Percentiles rank a stretch among this genome's conserved stretches.
Conservation (phyloP, 2,888 invertebrate species). For the Heterodera filipjevi region DNA sequence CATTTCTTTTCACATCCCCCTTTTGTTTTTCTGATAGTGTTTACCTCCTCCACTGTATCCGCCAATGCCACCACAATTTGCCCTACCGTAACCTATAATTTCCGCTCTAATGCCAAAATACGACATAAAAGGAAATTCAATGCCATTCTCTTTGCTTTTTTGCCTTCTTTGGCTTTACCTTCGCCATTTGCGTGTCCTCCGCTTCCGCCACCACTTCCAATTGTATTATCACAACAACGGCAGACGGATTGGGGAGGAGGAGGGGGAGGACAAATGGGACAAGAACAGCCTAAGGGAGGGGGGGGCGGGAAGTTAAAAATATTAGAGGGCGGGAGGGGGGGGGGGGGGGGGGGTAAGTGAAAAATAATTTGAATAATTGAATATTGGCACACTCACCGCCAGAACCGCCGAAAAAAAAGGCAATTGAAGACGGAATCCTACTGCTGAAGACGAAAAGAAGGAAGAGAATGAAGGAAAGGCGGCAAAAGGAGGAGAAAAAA, state of each 20-base stretch:
- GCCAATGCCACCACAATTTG: not conserved
- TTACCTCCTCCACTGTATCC: not conserved
- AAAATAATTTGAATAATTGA: not conserved
- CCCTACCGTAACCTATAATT: not conserved
- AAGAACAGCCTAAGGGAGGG: conserved; percentile 2
- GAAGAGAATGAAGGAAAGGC: not conserved
- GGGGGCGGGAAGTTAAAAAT: too few species aligned
- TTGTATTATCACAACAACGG: not conserved
- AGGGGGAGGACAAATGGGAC: conserved; percentile 7
- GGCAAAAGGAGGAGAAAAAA: not conserved
- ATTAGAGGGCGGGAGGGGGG: too few species aligned
- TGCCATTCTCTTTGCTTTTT: too few species aligned
- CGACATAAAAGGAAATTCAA: too few species aligned
- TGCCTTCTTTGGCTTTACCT: not conserved
- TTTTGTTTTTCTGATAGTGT: not conserved
- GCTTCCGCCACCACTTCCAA: not conserved
- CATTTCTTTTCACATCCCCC: not conserved
- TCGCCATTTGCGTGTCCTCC: not conserved
- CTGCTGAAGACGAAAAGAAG: not conserved
- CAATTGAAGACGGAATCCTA: not conserved
- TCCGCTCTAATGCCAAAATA: not conserved
- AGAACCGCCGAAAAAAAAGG: conserved; percentile 17
- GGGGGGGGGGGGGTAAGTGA: too few species aligned
- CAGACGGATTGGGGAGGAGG: not conserved
- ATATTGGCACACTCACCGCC: not conserved